These are phyloP conservation scores for Rhinolophus sinicus DNA, from an alignment of 2,113 vertebrate genomes.

Conservation along the genomic window DNA sequence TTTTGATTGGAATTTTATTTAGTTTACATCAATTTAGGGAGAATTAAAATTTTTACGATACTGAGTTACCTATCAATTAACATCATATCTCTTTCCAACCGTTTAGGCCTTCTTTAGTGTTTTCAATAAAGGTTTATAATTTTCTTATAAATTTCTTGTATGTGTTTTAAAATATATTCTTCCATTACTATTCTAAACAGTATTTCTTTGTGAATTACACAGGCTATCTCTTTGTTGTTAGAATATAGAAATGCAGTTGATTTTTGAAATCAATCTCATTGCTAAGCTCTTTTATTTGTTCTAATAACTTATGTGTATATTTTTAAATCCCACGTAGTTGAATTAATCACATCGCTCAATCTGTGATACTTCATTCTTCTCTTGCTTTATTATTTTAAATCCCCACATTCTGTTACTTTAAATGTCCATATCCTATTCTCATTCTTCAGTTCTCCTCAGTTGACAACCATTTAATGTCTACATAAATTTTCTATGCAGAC, in stretches of 20 bases:
- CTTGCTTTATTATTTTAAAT: background rate
- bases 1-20: background rate
- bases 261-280: background rate
- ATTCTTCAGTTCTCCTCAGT: background rate
- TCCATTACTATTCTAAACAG: background rate
- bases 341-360: background rate
- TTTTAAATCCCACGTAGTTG: background rate
- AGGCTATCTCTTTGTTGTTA: background rate
- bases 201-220: background rate
- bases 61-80: background rate
- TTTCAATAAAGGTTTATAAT: background rate
- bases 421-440: background rate
- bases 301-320: background rate
- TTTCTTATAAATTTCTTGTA: background rate
- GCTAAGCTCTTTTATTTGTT: background rate
- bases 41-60: background rate
- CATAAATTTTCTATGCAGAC: background rate
- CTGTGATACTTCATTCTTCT: background rate
- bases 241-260: background rate
- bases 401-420: background rate
- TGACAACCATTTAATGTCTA: background rate
- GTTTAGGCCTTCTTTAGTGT: background rate
- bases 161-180: background rate
- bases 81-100: background rate
- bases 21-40: background rate